These are phyloP conservation scores for Caerostris darwini DNA, from an alignment of 1,140 invertebrate genomes.

Conservation along the genomic window DNA sequence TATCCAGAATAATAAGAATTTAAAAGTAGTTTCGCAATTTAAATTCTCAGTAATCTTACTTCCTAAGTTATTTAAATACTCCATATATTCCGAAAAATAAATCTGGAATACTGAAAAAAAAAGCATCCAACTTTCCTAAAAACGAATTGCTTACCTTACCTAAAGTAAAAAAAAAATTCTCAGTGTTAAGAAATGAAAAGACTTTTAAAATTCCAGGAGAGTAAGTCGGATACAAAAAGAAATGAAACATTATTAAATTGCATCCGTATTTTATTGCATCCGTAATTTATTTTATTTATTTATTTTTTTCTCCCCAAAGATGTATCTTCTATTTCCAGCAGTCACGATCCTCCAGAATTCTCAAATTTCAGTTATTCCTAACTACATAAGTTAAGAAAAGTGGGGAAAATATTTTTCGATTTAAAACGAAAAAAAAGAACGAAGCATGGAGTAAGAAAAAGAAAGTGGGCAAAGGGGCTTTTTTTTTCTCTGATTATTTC, in stretches of 20 bases:
- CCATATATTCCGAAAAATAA: not conserved
- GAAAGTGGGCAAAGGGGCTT: not conserved
- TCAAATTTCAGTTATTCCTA: conserved; percentile 6
- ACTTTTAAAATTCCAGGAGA: not conserved
- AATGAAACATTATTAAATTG: conserved; percentile 23
- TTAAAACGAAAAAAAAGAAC: conserved; percentile 14
- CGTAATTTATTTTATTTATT: not conserved
- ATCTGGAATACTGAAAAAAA: not conserved
- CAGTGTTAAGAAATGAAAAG: not conserved
- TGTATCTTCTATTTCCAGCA: not conserved
- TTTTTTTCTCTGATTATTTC: conserved; percentile 18
- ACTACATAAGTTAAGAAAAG: conserved; percentile 12
- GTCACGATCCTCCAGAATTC: not conserved
- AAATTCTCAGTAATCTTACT: not conserved
- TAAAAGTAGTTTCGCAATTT: too few relatives aligned
- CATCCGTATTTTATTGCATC: not conserved
- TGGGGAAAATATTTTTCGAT: conserved; percentile 40
- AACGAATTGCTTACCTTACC: not conserved
- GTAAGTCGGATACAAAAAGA: not conserved
- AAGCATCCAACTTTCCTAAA: not conserved
- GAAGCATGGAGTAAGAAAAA: not conserved
- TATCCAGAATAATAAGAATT: too few relatives aligned
- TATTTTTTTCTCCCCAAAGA: not conserved
- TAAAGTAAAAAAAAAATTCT: not conserved
- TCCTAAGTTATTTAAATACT: not conserved